These are phyloP conservation scores for Cantharis nigra DNA, from an alignment of 2,888 invertebrate genomes.

Conservation along the genomic window DNA sequence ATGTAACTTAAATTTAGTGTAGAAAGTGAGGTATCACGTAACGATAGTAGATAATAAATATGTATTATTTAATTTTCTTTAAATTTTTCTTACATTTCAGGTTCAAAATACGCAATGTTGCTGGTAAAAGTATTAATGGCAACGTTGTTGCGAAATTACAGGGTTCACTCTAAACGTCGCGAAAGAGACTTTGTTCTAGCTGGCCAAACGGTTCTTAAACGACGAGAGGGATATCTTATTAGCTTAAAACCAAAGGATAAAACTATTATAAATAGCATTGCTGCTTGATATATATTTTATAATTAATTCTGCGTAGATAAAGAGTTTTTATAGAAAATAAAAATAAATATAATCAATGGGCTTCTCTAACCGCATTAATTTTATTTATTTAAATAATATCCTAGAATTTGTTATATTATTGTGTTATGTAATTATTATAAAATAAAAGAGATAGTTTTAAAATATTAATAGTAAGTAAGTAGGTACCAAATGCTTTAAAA, in stretches of 20 bases:
- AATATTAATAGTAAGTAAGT: too few species aligned
- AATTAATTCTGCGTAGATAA: background rate
- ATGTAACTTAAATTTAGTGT: too few species aligned
- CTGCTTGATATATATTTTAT: background rate
- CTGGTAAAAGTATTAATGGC: conserved; percentile 71
- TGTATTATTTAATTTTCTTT: background rate
- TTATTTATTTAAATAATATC: too few species aligned
- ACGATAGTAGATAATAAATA: too few species aligned
- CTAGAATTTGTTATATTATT: too few species aligned
- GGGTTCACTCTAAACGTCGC: conserved; percentile 61
- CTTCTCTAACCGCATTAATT: too few species aligned
- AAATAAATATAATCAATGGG: background rate
- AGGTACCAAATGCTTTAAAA: too few species aligned
- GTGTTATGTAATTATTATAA: too few species aligned
- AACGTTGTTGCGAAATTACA: conserved; percentile 68
- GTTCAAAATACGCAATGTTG: conserved; percentile 67
- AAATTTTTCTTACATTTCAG: conserved; percentile 9
- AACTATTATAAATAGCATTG: background rate
- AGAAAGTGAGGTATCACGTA: too few species aligned
- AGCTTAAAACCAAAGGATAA: conserved; percentile 31
- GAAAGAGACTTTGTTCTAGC: conserved; percentile 66
- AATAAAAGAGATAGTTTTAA: too few species aligned
- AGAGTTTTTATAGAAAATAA: background rate
- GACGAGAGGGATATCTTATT: conserved; percentile 66
- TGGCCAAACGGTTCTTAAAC: conserved; percentile 70